Evolutionary conservation across 2,797 vertebrate genomes (phyloP).

Genomic region (Steatocranus sp.): DNA sequence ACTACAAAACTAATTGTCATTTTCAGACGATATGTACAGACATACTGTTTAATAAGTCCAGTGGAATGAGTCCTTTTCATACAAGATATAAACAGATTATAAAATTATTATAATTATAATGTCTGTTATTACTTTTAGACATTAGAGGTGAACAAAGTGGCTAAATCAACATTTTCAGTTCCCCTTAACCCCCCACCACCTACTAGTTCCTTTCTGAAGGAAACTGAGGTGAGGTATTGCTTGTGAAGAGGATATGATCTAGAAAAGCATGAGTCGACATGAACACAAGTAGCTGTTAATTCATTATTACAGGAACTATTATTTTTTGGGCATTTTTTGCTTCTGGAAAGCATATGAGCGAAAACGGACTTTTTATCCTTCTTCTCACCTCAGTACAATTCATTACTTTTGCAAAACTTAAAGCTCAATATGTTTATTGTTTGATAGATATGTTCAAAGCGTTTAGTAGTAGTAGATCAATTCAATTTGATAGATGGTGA

Average conservation of each 20-base stretch:
- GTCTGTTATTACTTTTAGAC: not conserved
- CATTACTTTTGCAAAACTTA: not conserved
- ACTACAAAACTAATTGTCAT: not conserved
- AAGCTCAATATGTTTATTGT: not conserved
- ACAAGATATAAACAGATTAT: not conserved
- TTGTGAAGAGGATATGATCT: conserved; percentile 14
- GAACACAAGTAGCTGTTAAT: not conserved
- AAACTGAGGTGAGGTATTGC: not conserved
- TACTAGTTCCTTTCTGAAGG: not conserved
- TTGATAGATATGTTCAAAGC: not conserved
- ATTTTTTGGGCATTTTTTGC: conserved; percentile 4
- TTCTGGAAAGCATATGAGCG: not conserved
- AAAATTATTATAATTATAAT: not conserved
- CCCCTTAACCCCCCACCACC: not conserved
- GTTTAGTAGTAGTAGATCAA: not conserved
- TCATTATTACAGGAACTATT: not conserved
- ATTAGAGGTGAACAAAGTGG: not conserved
- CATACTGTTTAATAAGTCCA: not conserved
- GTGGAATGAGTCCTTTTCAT: not conserved
- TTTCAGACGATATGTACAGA: not conserved
- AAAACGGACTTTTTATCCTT: not conserved
- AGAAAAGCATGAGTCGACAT: not conserved
- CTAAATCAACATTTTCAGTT: not conserved
- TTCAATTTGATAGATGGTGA: not conserved
- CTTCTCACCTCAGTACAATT: not conserved